Evolutionary conservation across 2,888 invertebrate genomes (phyloP).

Genomic region (Catocala fraxini): DNA sequence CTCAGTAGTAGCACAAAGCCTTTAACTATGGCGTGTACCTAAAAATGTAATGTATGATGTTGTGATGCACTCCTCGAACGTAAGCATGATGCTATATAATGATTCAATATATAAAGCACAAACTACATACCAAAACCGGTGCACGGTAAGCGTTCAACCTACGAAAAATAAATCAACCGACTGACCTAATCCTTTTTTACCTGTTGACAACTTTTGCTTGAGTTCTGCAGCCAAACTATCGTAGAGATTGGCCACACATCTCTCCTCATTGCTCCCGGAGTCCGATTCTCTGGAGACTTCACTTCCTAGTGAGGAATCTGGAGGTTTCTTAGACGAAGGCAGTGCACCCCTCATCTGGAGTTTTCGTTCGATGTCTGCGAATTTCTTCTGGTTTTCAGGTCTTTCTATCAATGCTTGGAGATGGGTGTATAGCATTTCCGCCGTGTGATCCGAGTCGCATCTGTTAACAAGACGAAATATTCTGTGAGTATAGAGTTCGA

Average conservation of each 20-base stretch:
- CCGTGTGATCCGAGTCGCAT: constrained; percentile 97
- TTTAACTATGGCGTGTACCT: too few species aligned
- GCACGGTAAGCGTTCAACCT: constrained; percentile 56
- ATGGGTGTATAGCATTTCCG: constrained; percentile 94
- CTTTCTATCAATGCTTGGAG: constrained; percentile 93
- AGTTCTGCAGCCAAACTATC: constrained; percentile 97
- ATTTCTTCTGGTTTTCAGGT: constrained; percentile 95
- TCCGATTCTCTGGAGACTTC: constrained; percentile 91
- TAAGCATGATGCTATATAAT: too few species aligned
- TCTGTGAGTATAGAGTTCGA: too few species aligned
- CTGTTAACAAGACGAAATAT: constrained; percentile 56
- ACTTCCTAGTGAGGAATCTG: constrained; percentile 92
- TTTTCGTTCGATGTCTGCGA: constrained; percentile 92
- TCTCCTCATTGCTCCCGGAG: constrained; percentile 91
- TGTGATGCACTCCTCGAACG: too few species aligned
- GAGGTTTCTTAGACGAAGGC: constrained; percentile 88
- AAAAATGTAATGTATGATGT: too few species aligned
- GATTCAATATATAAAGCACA: constrained; percentile 15
- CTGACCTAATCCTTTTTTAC: constrained; percentile 86
- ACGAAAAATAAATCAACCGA: constrained; percentile 62
- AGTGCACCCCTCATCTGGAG: constrained; percentile 86
- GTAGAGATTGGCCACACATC: constrained; percentile 92
- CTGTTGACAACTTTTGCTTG: constrained; percentile 89
- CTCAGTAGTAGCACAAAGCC: too few species aligned
- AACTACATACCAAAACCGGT: constrained; percentile 54